A percentile compares a stretch with the other conserved stretches of the same genome.
These are phyloP conservation scores for Clarias macrocephalus DNA, from an alignment of 2,113 vertebrate genomes.

Conservation along the genomic window DNA sequence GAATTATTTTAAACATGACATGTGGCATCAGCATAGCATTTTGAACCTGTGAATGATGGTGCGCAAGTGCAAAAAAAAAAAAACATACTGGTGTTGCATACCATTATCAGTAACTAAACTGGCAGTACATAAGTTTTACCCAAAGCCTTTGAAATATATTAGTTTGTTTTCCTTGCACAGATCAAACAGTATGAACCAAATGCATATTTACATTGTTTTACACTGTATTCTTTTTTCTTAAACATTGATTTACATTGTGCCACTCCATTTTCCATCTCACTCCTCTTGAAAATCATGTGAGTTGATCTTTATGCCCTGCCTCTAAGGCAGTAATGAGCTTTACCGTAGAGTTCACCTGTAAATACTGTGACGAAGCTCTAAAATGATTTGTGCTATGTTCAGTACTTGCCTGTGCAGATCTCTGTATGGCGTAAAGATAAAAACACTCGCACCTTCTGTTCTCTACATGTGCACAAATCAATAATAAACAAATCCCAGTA, in stretches of 20 bases:
- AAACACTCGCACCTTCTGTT: constrained; percentile 46
- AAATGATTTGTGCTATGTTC: constrained; percentile 18
- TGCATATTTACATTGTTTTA: constrained; percentile 37
- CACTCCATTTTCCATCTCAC: constrained; percentile 1
- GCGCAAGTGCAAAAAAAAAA: constrained; percentile 5
- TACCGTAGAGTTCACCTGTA: constrained; percentile 50
- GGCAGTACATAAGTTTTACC: constrained; percentile 17
- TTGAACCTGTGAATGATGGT: background rate
- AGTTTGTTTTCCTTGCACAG: constrained; percentile 5
- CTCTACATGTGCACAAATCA: constrained; percentile 51
- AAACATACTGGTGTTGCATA: constrained; percentile 25
- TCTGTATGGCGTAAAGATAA: constrained; percentile 33
- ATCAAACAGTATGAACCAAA: constrained; percentile 13
- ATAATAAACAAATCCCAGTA: constrained; percentile 35
- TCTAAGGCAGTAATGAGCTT: constrained; percentile 48
- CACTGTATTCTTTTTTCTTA: constrained; percentile 31
- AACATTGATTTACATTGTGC: constrained; percentile 35
- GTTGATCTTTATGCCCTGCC: constrained; percentile 51
- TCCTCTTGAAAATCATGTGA: constrained; percentile 44
- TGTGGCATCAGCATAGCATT: background rate
- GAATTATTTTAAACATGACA: constrained; percentile 21
- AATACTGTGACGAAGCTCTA: constrained; percentile 42
- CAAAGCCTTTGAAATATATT: constrained; percentile 7
- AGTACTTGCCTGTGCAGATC: constrained; percentile 34
- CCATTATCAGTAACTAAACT: constrained; percentile 8